Percentiles rank a stretch among this genome's conserved stretches.
Evolutionary conservation across 2,888 invertebrate species (phyloP).

Genomic region (Ischnura elegans): DNA sequence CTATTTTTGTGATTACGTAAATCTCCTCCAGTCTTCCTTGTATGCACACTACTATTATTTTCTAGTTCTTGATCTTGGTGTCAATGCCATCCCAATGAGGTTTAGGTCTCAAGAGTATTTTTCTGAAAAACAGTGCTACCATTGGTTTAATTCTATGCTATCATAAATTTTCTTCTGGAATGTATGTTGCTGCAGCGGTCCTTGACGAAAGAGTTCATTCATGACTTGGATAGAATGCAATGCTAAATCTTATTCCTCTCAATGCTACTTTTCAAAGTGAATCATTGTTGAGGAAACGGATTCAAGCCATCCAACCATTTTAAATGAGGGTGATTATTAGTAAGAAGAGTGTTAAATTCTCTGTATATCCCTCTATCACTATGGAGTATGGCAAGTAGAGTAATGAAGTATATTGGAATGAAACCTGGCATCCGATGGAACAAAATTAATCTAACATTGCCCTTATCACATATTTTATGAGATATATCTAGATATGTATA

Average conservation of each 20-base stretch:
- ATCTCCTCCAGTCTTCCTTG: slow-evolving; percentile 52
- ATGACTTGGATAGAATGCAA: not conserved
- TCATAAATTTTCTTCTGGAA: not conserved
- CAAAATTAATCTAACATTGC: no score
- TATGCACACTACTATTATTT: slow-evolving; percentile 54
- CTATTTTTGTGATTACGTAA: slow-evolving; percentile 44
- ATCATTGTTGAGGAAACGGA: not conserved
- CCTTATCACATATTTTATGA: no score
- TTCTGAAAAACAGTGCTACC: not conserved
- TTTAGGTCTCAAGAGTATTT: not conserved
- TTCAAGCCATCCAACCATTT: not conserved
- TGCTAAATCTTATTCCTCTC: not conserved
- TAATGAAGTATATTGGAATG: no score
- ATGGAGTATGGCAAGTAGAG: no score
- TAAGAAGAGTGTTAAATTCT: no score
- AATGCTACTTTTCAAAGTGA: not conserved
- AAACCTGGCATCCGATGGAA: no score
- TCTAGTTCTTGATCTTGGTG: slow-evolving; percentile 43
- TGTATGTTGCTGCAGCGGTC: not conserved
- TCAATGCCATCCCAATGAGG: slow-evolving; percentile 49
- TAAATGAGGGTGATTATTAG: no score
- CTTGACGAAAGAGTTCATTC: not conserved
- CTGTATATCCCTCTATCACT: no score
- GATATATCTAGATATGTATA: no score
- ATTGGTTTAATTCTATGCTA: no score